A percentile compares a stretch with the other conserved stretches of the same genome.
These are phyloP conservation scores for Chromobotia macracanthus DNA, from an alignment of 2,797 vertebrate genomes.

Conservation along the genomic window DNA sequence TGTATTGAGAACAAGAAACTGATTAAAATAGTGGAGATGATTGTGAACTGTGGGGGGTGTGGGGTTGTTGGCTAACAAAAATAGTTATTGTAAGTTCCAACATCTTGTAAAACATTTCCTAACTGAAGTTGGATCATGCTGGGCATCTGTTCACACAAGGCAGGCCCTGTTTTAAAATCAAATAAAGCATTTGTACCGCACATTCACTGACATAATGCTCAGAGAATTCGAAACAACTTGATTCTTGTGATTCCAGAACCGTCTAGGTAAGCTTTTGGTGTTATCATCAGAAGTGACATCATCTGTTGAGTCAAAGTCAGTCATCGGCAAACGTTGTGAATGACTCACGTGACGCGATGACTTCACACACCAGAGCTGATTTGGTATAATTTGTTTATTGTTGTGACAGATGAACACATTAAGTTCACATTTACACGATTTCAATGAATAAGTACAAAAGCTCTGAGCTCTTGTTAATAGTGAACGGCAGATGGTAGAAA, in stretches of 20 bases:
- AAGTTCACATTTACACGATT: conserved; percentile 14
- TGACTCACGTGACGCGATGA: conserved; percentile 6
- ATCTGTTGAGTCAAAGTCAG: conserved; percentile 41
- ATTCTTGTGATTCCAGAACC: conserved; percentile 21
- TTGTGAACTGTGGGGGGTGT: conserved; percentile 8
- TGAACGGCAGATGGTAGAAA: not conserved
- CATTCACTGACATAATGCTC: conserved; percentile 44
- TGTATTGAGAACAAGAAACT: conserved; percentile 38
- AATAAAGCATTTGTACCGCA: conserved; percentile 43
- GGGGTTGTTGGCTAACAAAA: conserved; percentile 34
- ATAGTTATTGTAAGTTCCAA: conserved; percentile 50
- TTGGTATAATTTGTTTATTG: conserved; percentile 15
- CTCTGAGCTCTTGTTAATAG: conserved; percentile 10
- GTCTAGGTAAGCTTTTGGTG: conserved; percentile 18
- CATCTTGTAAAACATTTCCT: conserved; percentile 59
- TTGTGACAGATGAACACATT: conserved; percentile 18
- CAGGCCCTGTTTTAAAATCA: conserved; percentile 53
- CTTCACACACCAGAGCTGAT: conserved; percentile 21
- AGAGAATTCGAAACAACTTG: conserved; percentile 44
- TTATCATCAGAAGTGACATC: conserved; percentile 38
- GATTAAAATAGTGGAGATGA: conserved; percentile 33
- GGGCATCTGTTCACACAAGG: conserved; percentile 50
- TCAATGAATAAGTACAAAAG: not conserved
- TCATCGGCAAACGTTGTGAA: conserved; percentile 23
- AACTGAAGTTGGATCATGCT: conserved; percentile 41